Conservation (phyloP, 1,140 invertebrate species). For the Aphidius gifuensis region DNA sequence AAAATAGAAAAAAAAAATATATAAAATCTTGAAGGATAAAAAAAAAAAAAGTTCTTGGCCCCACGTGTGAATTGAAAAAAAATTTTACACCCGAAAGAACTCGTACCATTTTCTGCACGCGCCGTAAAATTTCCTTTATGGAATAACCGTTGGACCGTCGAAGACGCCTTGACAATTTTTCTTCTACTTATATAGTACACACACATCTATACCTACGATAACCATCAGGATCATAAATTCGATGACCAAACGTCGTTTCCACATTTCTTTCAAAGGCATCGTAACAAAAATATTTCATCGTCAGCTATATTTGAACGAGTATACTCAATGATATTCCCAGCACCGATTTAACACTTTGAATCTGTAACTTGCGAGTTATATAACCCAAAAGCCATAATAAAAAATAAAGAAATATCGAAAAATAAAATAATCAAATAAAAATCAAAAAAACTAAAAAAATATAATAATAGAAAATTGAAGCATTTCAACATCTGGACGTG, state of each 20-base stretch:
- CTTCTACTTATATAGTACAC: background rate
- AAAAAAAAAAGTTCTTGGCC: background rate
- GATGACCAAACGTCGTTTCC: slow-evolving; percentile 20
- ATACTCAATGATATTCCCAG: background rate
- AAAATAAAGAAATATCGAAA: no score
- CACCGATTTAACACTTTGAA: no score
- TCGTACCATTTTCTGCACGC: slow-evolving; percentile 21
- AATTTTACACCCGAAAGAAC: slow-evolving; percentile 32
- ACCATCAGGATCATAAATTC: slow-evolving; percentile 15
- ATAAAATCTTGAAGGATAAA: no score
- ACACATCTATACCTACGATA: background rate
- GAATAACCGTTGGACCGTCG: slow-evolving; percentile 23
- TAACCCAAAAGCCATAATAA: no score
- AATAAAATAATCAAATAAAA: no score
- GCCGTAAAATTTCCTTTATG: slow-evolving; percentile 23
- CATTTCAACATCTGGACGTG: no score
- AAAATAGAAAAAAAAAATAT: no score
- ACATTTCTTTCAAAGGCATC: slow-evolving; percentile 2
- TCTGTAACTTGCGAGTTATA: no score
- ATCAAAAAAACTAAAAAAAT: no score
- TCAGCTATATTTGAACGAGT: slow-evolving; percentile 9
- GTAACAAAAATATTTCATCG: slow-evolving; percentile 19
- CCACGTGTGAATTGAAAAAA: slow-evolving; percentile 22
- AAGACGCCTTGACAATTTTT: slow-evolving; percentile 17
- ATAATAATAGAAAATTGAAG: no score